phyloP scores from a whole-genome alignment of 2,113 vertebrate species.

The Excalfactoria chinensis region DNA sequence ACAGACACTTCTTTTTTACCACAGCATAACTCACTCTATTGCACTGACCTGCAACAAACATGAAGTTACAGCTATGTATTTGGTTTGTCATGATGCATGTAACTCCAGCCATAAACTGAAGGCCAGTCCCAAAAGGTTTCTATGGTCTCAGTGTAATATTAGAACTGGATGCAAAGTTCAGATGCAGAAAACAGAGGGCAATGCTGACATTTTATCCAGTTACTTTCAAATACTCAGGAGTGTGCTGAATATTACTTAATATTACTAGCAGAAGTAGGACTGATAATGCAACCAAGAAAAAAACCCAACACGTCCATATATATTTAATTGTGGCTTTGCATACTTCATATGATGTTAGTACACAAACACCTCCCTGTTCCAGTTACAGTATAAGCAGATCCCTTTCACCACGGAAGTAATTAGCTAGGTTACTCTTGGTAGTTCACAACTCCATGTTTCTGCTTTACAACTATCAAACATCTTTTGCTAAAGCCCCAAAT shows the following conservation, averaged over 20 bases:
- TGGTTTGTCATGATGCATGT: not conserved
- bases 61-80: not conserved
- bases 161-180: not conserved
- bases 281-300: not conserved
- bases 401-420: not conserved
- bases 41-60: slow-evolving; percentile 9
- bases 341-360: not conserved
- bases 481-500: not conserved
- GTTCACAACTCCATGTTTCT: not conserved
- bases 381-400: not conserved
- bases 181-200: not conserved
- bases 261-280: not conserved
- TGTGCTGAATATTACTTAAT: not conserved
- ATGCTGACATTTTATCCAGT: not conserved
- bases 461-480: not conserved
- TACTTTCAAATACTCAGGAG: slow-evolving; percentile 2
- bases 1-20: slow-evolving; percentile 7
- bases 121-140: not conserved
- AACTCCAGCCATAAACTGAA: not conserved
- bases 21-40: not conserved
- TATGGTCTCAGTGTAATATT: not conserved
- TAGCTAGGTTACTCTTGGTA: not conserved
- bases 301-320: fast-evolving
- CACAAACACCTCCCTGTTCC: not conserved
- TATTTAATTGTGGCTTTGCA: not conserved